phyloP scores from a whole-genome alignment of 2,113 vertebrate genomes.

The Rhinichthys klamathensis region DNA sequence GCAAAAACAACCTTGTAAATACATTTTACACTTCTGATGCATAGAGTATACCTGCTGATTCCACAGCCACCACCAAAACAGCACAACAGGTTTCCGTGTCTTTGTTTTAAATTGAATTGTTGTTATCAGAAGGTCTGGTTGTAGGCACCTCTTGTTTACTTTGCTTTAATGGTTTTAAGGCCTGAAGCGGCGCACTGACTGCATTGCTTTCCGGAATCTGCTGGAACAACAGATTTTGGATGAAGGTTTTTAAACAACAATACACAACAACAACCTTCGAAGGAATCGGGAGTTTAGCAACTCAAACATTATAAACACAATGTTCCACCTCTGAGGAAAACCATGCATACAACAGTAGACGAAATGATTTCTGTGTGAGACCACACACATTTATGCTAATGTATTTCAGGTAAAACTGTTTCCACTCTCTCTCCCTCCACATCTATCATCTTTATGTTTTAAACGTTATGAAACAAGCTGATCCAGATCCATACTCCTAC shows the following conservation, averaged over 20 bases:
- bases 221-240: slow-evolving; percentile 32
- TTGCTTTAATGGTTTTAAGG: slow-evolving; percentile 23
- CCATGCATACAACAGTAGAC: neutral
- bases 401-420: neutral
- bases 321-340: neutral
- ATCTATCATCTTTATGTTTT: slow-evolving; percentile 46
- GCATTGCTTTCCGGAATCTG: slow-evolving; percentile 11
- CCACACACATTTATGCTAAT: slow-evolving; percentile 8
- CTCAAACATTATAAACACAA: slow-evolving; percentile 4
- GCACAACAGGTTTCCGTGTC: slow-evolving; percentile 21
- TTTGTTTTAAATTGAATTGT: slow-evolving; percentile 8
- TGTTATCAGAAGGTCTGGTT: slow-evolving; percentile 13
- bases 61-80: neutral
- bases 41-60: neutral
- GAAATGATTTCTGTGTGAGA: neutral
- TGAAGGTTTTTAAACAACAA: slow-evolving; percentile 22
- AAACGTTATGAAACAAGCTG: slow-evolving; percentile 43
- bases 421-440: slow-evolving; percentile 19
- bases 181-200: slow-evolving; percentile 9
- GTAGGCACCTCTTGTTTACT: slow-evolving; percentile 44
- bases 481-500: slow-evolving; percentile 23
- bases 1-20: neutral
- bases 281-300: slow-evolving; percentile 15
- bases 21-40: neutral
- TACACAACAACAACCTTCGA: slow-evolving; percentile 18